phyloP scores from a whole-genome alignment of 2,888 invertebrate genomes.

The Pyralis farinalis region DNA sequence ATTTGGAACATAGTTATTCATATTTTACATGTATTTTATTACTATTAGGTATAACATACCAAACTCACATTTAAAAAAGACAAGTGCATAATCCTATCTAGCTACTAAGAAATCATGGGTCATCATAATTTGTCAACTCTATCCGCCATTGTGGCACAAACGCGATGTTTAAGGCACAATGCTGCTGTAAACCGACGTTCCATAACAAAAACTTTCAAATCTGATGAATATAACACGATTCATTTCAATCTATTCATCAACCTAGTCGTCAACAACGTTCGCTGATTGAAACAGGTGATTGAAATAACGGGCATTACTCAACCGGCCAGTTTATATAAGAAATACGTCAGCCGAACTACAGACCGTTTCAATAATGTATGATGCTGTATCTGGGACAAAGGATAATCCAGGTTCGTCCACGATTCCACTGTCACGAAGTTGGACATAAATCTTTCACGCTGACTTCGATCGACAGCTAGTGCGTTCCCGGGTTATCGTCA shows the following conservation, averaged over 20 bases:
- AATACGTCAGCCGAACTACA: constrained; percentile 41
- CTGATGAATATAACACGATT: not conserved
- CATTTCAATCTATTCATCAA: not conserved
- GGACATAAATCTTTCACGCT: constrained; percentile 70
- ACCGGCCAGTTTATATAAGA: constrained; percentile 26
- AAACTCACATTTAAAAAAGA: too few species aligned
- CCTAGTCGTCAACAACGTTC: not conserved
- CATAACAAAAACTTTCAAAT: too few species aligned
- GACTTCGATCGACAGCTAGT: constrained; percentile 57
- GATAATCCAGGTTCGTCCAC: constrained; percentile 66
- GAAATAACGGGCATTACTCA: constrained; percentile 28
- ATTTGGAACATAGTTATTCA: too few species aligned
- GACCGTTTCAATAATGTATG: constrained; percentile 58
- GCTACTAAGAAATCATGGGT: too few species aligned
- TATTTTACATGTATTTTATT: too few species aligned
- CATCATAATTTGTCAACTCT: constrained; percentile 1
- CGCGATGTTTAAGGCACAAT: too few species aligned
- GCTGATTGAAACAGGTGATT: constrained; percentile 25
- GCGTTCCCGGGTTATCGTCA: constrained; percentile 43
- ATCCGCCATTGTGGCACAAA: too few species aligned
- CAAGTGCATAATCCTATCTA: too few species aligned
- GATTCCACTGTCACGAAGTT: constrained; percentile 63
- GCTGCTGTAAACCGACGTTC: too few species aligned
- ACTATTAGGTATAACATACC: too few species aligned
- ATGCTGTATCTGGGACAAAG: constrained; percentile 61